phyloP scores from a whole-genome alignment of 1,140 invertebrate genomes.

The Propsilocerus akamusi region DNA sequence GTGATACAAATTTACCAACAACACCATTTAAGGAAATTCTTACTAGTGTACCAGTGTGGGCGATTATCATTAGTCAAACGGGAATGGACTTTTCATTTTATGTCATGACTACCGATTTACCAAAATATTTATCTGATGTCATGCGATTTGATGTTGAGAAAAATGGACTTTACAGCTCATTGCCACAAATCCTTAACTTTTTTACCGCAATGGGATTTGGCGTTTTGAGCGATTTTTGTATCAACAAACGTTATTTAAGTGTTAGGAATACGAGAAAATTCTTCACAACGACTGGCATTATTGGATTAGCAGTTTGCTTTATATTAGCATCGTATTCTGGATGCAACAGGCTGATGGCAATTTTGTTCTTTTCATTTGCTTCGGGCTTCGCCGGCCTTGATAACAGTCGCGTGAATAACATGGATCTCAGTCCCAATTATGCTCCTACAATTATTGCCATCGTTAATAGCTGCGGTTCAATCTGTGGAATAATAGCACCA shows the following conservation, averaged over 20 bases:
- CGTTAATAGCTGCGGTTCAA: neutral
- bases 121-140: conserved; percentile 5
- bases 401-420: conserved; percentile 3
- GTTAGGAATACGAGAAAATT: conserved; percentile 46
- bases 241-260: conserved; percentile 32
- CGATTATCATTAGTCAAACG: conserved; percentile 47
- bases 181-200: conserved; percentile 1
- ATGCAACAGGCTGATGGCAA: conserved; percentile 41
- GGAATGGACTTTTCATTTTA: conserved; percentile 33
- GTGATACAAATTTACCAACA: neutral
- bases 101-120: conserved; percentile 2
- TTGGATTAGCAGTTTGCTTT: conserved; percentile 56
- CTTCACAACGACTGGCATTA: conserved; percentile 50
- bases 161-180: conserved; percentile 2
- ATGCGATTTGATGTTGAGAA: neutral
- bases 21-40: neutral
- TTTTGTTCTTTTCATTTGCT: conserved; percentile 44
- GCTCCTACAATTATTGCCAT: neutral
- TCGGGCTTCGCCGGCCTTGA: conserved; percentile 1
- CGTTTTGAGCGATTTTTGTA: conserved; percentile 37
- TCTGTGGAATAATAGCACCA: conserved; percentile 29
- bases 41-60: conserved; percentile 31
- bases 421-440: conserved; percentile 5
- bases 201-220: neutral
- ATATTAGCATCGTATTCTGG: conserved; percentile 64